These are phyloP conservation scores for Columbina picui DNA, from an alignment of 2,113 vertebrate species.

Conservation along the genomic window DNA sequence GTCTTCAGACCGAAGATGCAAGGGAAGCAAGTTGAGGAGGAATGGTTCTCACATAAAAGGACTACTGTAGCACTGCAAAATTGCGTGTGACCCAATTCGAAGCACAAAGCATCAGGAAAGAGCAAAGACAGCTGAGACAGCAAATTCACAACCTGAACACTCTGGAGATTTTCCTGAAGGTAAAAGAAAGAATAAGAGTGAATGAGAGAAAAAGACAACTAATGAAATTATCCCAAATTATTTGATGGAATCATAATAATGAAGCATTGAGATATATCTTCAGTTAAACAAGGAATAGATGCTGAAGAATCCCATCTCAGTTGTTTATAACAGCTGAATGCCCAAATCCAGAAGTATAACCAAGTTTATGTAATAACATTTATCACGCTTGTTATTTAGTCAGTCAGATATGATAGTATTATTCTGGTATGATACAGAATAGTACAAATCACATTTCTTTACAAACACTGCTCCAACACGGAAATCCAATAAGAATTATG, in stretches of 20 bases:
- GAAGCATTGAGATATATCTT: not conserved
- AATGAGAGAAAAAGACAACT: not conserved
- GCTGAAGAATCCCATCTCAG: not conserved
- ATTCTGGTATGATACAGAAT: not conserved
- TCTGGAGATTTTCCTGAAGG: not conserved
- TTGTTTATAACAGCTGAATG: not conserved
- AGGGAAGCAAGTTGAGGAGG: not conserved
- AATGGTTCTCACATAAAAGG: not conserved
- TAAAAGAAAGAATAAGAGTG: not conserved
- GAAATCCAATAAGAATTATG: not conserved
- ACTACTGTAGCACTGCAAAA: not conserved
- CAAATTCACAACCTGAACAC: not conserved
- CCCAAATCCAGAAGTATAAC: not conserved
- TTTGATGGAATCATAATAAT: not conserved
- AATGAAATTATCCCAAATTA: not conserved
- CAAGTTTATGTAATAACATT: not conserved
- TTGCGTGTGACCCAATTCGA: conserved; percentile 2
- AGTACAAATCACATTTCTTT: not conserved
- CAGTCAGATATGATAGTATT: not conserved
- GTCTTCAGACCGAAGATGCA: not conserved
- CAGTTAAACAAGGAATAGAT: not conserved
- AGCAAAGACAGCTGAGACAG: not conserved
- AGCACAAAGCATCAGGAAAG: not conserved
- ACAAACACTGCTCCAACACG: not conserved
- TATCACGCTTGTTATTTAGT: not conserved